phyloP scores from a whole-genome alignment of 2,888 invertebrate genomes.

The Himalopsyche japonica region DNA sequence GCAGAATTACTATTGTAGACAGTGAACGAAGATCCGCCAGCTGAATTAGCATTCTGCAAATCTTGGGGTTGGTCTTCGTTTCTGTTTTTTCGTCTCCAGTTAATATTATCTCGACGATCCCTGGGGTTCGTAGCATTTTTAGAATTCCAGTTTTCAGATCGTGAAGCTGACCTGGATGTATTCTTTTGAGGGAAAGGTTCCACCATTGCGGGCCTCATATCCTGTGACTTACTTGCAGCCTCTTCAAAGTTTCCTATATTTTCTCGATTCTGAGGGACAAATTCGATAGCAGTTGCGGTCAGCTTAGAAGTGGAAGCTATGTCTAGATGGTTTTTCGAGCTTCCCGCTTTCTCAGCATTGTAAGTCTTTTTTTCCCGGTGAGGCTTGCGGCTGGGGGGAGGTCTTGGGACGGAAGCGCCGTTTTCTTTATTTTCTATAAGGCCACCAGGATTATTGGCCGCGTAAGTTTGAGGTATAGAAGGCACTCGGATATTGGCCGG shows the following conservation, averaged over 20 bases:
- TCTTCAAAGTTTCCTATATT: neutral
- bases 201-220: neutral
- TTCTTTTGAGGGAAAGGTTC: neutral
- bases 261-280: conserved; percentile 43
- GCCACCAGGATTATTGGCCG: neutral
- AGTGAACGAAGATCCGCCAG: conserved; percentile 5
- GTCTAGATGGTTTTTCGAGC: neutral
- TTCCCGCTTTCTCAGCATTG: neutral
- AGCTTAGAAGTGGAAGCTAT: conserved; percentile 43
- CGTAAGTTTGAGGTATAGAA: neutral
- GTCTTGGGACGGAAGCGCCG: neutral
- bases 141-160: conserved; percentile 16
- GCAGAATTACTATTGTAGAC: conserved; percentile 20
- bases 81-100: conserved; percentile 21
- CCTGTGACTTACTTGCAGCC: neutral
- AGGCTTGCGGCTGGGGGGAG: neutral
- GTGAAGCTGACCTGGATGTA: neutral
- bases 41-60: neutral
- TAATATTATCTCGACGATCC: conserved; percentile 7
- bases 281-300: conserved; percentile 48
- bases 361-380: neutral
- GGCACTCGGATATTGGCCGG: neutral
- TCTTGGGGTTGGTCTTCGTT: neutral
- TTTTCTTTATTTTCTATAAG: conserved; percentile 15
- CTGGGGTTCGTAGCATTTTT: neutral